These are phyloP conservation scores for Carassius auratus DNA, from an alignment of 2,113 vertebrate genomes.

Conservation along the genomic window DNA sequence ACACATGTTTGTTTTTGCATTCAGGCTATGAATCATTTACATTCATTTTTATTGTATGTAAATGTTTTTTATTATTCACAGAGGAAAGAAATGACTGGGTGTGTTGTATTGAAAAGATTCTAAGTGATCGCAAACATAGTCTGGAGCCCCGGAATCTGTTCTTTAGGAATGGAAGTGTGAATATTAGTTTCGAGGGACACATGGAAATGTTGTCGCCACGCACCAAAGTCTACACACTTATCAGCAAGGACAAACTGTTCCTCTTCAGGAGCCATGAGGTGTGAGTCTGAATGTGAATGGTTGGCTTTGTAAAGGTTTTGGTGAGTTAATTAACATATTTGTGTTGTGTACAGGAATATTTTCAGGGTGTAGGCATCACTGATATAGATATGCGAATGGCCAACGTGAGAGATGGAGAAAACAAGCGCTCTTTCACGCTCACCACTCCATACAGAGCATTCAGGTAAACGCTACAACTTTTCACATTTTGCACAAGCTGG, in stretches of 20 bases:
- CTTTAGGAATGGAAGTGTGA: neutral
- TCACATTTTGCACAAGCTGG: neutral
- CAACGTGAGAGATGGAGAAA: slow-evolving; percentile 77
- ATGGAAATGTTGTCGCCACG: slow-evolving; percentile 81
- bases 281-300: slow-evolving; percentile 11
- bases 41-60: neutral
- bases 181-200: slow-evolving; percentile 63
- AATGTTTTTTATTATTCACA: slow-evolving; percentile 45
- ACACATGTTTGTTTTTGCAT: neutral
- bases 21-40: neutral
- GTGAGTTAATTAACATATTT: neutral
- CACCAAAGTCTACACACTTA: slow-evolving; percentile 74
- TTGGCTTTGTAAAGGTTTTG: neutral
- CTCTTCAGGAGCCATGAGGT: slow-evolving; percentile 81
- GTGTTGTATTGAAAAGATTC: slow-evolving; percentile 26
- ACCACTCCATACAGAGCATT: slow-evolving; percentile 81
- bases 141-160: neutral
- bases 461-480: slow-evolving; percentile 68
- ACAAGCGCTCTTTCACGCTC: slow-evolving; percentile 74
- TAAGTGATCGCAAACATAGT: neutral
- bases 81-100: slow-evolving; percentile 62
- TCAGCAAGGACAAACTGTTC: slow-evolving; percentile 75
- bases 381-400: slow-evolving; percentile 82
- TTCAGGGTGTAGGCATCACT: slow-evolving; percentile 79
- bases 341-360: slow-evolving; percentile 71